A percentile compares a stretch with the other conserved stretches of the same genome.
Conservation (phyloP, 2,113 vertebrate genomes). For the Coptodon rendalli region DNA sequence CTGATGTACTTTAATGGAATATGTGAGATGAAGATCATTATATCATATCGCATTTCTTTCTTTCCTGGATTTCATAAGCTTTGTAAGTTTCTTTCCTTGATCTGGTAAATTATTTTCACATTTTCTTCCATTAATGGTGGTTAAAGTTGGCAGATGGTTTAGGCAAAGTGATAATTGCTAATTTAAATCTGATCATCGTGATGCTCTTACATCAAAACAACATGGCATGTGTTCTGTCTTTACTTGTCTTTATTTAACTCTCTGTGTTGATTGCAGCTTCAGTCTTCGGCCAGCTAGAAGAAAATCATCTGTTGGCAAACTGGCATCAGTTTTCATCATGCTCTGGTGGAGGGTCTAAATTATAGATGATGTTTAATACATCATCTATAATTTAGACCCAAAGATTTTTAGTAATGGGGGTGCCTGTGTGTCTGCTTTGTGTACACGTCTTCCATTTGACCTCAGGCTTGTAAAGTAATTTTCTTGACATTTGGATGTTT, state of each 20-base stretch:
- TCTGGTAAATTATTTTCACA: not conserved
- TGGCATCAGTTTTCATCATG: not conserved
- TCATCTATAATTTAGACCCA: too few species aligned
- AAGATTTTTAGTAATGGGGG: not conserved
- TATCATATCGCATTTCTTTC: not conserved
- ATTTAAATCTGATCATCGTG: not conserved
- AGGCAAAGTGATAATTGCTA: not conserved
- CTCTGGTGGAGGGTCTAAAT: not conserved
- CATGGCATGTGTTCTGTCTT: not conserved
- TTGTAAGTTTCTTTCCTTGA: not conserved
- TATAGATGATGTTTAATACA: not conserved
- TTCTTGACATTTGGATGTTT: constrained; percentile 43
- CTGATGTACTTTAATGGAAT: not conserved
- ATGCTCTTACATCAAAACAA: not conserved
- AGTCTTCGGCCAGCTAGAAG: not conserved
- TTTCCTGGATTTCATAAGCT: not conserved
- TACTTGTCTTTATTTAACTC: not conserved
- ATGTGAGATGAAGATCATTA: not conserved
- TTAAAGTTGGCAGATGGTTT: not conserved
- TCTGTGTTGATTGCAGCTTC: not conserved
- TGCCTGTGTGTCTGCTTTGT: not conserved
- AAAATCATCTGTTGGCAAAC: not conserved
- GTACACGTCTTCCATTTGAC: not conserved
- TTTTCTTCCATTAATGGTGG: not conserved
- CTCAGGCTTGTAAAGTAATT: constrained; percentile 14